Base-by-base conservation (phyloP, 2,888 invertebrate species). In the Punctoribates punctum region DNA sequence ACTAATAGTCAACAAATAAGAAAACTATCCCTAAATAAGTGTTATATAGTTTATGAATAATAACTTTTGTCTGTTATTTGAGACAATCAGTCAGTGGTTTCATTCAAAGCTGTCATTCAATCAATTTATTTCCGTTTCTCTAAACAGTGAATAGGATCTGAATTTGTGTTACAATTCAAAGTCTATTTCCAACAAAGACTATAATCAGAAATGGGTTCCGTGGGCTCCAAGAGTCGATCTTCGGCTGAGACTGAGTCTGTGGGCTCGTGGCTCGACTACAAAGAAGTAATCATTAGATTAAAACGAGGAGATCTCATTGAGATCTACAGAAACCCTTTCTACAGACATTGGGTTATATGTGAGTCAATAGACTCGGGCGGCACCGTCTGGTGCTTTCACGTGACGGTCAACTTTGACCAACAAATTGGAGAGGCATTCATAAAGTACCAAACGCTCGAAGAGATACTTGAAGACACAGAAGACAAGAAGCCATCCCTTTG, bases 321-420 rank as follows among this genome's bases (percentile, higher is more conserved):
- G 75, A 81, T 82, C 51, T 81, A 82, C 75, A 77, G 82, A 5
- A 81, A 79, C 20, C 74, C 81, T 20, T n/a, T n/a, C n/a, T 82
- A 81, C 76, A 78, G 80, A 5, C 81, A 82, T 51, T 82, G 82
- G 82, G 81, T 79, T 1, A 62, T 82, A 15, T 81, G 81, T 57
- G 78, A 51, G 20, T 51, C 51, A 51, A 20, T 51, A 6, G 51
- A 51, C 20, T 20, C 17, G 20, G 11, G 20, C 11, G 51, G 51
- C 17, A 51, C 20, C 11, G 51, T 51, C 11, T 51, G 51, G 51
- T 51, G 51, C 11, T 51, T 82, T 0, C 82, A 82, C 2, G 80
- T 81, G 51, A 80, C 81, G 9, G 78, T 34, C 34, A 34, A 34
- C n/a, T n/a, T n/a, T n/a, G n/a, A n/a, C n/a, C n/a, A n/a, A n/a